phyloP scores from a whole-genome alignment of 2,888 invertebrate species.

The Stenolophus ochropezus region DNA sequence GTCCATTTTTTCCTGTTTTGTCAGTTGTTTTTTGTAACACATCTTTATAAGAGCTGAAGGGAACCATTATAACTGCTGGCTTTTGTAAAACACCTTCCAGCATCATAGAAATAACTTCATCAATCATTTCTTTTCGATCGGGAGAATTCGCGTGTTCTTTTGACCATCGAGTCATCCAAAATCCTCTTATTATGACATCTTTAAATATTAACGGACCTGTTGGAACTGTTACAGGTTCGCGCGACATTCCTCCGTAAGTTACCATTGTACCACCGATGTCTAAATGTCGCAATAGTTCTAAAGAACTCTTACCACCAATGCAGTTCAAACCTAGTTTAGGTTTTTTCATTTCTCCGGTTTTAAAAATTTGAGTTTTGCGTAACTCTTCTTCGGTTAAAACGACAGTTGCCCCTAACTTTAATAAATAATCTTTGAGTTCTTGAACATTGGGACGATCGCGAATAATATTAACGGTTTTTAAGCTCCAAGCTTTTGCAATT shows the following conservation, averaged over 20 bases:
- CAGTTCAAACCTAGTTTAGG: conserved; percentile 95
- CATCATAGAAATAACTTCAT: conserved; percentile 83
- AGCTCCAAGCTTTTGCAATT: conserved; percentile 84
- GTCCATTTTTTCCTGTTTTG: conserved; percentile 82
- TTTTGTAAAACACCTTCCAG: conserved; percentile 81
- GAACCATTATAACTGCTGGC: conserved; percentile 82
- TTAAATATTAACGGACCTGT: conserved; percentile 89
- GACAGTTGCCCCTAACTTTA: conserved; percentile 85
- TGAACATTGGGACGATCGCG: conserved; percentile 85
- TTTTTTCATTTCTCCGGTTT: conserved; percentile 75
- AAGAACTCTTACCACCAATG: conserved; percentile 92
- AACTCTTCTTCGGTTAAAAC: conserved; percentile 91
- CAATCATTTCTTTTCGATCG: conserved; percentile 83
- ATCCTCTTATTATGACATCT: conserved; percentile 86
- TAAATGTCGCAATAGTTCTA: conserved; percentile 86
- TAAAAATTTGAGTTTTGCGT: conserved; percentile 78
- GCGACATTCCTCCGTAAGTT: conserved; percentile 96
- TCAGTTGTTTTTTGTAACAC: conserved; percentile 84
- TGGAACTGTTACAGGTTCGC: conserved; percentile 88
- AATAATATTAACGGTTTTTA: conserved; percentile 91
- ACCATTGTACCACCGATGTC: conserved; percentile 86
- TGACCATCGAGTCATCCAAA: conserved; percentile 94
- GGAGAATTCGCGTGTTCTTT: conserved; percentile 75
- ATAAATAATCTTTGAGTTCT: conserved; percentile 80
- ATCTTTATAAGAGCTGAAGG: conserved; percentile 83